These are phyloP conservation scores for Ormyrus thymus DNA, from an alignment of 2,888 invertebrate species.

Conservation along the genomic window DNA sequence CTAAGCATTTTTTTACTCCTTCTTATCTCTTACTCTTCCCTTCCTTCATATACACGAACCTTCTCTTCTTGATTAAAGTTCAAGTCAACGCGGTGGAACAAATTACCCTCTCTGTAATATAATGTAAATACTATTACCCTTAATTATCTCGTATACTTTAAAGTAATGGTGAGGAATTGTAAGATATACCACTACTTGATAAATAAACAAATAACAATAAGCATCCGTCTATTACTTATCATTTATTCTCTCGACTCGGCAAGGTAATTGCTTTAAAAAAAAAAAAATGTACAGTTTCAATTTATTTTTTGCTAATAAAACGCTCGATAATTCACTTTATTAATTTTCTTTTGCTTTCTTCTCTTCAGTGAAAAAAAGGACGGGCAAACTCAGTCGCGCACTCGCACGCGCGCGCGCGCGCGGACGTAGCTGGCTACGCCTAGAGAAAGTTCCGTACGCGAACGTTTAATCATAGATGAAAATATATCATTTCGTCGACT, in stretches of 20 bases:
- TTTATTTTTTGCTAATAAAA: neutral
- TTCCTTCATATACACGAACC: neutral
- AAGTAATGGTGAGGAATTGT: conserved; percentile 28
- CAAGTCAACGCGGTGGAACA: neutral
- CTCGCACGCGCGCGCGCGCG: neutral
- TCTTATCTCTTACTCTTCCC: neutral
- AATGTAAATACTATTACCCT: conserved; percentile 31
- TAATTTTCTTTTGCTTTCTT: conserved; percentile 18
- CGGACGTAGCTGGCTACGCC: conserved; percentile 52
- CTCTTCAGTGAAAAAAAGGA: neutral
- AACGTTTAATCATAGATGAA: conserved; percentile 29
- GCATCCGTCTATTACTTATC: too few relatives aligned
- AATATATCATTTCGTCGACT: conserved; percentile 33
- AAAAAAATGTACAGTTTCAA: too few relatives aligned
- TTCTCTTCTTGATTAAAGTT: too few relatives aligned
- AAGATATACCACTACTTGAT: neutral
- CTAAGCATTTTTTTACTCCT: conserved; percentile 56
- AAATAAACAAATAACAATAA: neutral
- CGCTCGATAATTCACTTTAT: neutral
- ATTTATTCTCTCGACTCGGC: too few relatives aligned
- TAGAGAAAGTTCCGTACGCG: conserved; percentile 43
- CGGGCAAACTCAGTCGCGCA: neutral
- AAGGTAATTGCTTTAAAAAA: too few relatives aligned
- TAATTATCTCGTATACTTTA: conserved; percentile 1
- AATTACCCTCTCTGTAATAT: conserved; percentile 27